phyloP scores from a whole-genome alignment of 2,888 invertebrate species.

The Eulithis prunata region DNA sequence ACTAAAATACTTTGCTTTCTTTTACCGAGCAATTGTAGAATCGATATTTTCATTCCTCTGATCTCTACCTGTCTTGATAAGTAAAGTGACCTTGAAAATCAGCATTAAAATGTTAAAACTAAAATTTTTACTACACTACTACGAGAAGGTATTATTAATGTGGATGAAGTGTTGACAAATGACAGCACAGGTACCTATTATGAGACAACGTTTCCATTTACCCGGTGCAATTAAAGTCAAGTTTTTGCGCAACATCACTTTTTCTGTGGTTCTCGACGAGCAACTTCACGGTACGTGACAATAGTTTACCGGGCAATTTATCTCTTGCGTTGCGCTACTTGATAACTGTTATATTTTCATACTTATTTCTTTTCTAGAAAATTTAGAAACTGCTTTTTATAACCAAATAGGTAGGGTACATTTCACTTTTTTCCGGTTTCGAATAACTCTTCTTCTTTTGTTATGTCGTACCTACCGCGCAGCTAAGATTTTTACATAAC shows the following conservation, averaged over 20 bases:
- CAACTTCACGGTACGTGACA: slow-evolving; percentile 56
- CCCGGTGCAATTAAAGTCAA: slow-evolving; percentile 37
- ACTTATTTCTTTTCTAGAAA: slow-evolving; percentile 39
- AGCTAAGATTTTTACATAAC: too few species aligned
- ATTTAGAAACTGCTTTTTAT: slow-evolving; percentile 22
- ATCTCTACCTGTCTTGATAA: too few species aligned
- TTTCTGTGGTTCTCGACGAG: slow-evolving; percentile 46
- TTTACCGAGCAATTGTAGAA: too few species aligned
- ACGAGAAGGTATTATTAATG: neutral
- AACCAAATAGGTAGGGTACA: neutral
- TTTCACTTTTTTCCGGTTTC: neutral
- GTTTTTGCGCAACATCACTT: slow-evolving; percentile 39
- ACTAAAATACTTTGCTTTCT: too few species aligned
- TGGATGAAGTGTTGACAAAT: slow-evolving; percentile 17
- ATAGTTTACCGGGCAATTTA: slow-evolving; percentile 47
- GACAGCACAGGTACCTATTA: slow-evolving; percentile 16
- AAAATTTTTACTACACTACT: too few species aligned
- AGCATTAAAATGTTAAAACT: too few species aligned
- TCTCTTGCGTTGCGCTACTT: slow-evolving; percentile 39
- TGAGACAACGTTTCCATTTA: slow-evolving; percentile 32
- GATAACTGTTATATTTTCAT: slow-evolving; percentile 53
- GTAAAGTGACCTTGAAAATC: too few species aligned
- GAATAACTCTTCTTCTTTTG: neutral
- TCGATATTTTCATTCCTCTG: too few species aligned
- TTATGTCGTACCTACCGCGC: neutral